Evolutionary conservation across 2,888 invertebrate genomes (phyloP).

Genomic region (Galerucella nymphaeae): DNA sequence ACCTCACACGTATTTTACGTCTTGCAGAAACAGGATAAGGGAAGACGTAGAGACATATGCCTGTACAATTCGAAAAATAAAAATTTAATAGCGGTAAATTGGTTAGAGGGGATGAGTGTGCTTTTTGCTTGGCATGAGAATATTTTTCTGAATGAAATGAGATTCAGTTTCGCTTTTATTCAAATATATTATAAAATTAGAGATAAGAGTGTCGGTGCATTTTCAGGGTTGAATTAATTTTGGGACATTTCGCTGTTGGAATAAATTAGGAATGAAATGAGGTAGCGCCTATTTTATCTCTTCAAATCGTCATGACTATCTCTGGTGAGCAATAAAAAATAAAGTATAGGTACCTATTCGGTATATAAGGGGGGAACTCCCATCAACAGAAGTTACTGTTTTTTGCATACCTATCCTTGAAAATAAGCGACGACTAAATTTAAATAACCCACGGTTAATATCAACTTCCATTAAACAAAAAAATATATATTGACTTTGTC

Average conservation of each 20-base stretch:
- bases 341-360: slow-evolving; percentile 26
- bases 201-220: slow-evolving; percentile 43
- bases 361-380: slow-evolving; percentile 32
- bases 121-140: too few relatives aligned
- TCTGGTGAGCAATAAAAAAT: slow-evolving; percentile 36
- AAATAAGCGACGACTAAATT: not conserved
- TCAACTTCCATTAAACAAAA: not conserved
- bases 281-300: slow-evolving; percentile 41
- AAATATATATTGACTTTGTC: slow-evolving; percentile 15
- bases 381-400: slow-evolving; percentile 36
- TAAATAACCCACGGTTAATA: too few relatives aligned
- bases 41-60: slow-evolving; percentile 6
- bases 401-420: slow-evolving; percentile 27
- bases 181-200: slow-evolving; percentile 49
- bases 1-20: slow-evolving; percentile 30
- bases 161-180: slow-evolving; percentile 47
- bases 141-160: not conserved
- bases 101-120: not conserved
- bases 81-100: not conserved
- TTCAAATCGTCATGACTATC: slow-evolving; percentile 38
- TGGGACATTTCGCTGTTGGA: slow-evolving; percentile 35
- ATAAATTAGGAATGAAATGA: slow-evolving; percentile 40
- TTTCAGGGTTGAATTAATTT: slow-evolving; percentile 42
- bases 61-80: not conserved
- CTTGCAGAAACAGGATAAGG: slow-evolving; percentile 30